Base-by-base conservation (phyloP, 2,888 invertebrate species). In the Orthosia cruda region DNA sequence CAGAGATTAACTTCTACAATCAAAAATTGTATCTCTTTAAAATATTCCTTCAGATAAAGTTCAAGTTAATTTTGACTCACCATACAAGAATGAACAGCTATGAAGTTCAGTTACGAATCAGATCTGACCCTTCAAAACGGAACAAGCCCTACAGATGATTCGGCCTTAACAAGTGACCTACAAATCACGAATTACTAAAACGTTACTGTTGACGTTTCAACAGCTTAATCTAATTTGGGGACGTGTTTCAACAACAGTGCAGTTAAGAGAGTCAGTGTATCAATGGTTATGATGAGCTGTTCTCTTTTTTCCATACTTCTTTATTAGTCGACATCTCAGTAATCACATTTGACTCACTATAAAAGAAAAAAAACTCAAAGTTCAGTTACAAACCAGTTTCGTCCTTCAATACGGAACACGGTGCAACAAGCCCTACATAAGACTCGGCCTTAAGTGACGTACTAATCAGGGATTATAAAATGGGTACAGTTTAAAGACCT, bases 221-320 rank as follows among this genome's bases (percentile, higher is more conserved):
- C 80, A 77, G 80, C 73, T 83, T 87, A 90, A 90, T 90, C 89
- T 89, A 89, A 90, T 90, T 90, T 88, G 75, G 85, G 86, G 89
- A 88, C 87, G 83, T 86, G 87, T 84, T 80, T 81, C 81, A 81
- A 84, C 80, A 85, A 87, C 82, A 83, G 73, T 62, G 73, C 67
- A 69, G 70, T 75, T 79, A 77, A 74, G 75, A 63, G 66, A 79
- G 77, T 64, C 68, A 81, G 84, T 74, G 54, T 74, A 79, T 71
- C 74, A 71, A 61, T 52, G 18, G 55, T 70, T 45, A 52, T 79
- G 59, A 54, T 67, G 54, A 16, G 3, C 20, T 32, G 32, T 32
- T 7, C 7, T 32, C 32, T 32, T 32, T 32, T 26, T 32, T 32
- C 32, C 32, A 32, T 32, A 32, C 32, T 32, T 32, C 7, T 32